phyloP scores from a whole-genome alignment of 1,140 invertebrate species.

The Artemia franciscana region DNA sequence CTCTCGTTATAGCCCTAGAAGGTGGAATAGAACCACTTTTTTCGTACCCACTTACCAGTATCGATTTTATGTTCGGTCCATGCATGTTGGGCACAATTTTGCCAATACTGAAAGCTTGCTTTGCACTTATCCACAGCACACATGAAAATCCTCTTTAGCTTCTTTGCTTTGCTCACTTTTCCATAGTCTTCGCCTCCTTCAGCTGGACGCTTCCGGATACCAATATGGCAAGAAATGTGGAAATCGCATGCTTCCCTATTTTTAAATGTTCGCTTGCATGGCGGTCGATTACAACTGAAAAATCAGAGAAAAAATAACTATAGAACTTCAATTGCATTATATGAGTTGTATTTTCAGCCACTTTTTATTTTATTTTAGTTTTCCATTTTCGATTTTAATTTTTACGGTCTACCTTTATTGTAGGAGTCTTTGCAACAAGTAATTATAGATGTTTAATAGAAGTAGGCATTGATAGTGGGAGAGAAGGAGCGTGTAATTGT shows the following conservation, averaged over 20 bases:
- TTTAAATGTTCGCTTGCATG: background rate
- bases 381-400: too few relatives aligned
- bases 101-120: background rate
- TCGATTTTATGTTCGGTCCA: background rate
- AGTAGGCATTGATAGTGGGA: too few relatives aligned
- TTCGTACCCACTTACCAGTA: too few relatives aligned
- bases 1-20: too few relatives aligned
- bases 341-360: too few relatives aligned
- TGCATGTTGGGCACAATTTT: background rate
- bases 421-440: too few relatives aligned
- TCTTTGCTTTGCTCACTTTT: background rate
- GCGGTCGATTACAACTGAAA: background rate
- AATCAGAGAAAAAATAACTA: background rate
- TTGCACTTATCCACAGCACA: background rate
- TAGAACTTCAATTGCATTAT: too few relatives aligned
- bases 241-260: background rate
- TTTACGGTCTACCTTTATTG: too few relatives aligned
- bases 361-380: too few relatives aligned
- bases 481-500: too few relatives aligned
- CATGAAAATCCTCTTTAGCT: background rate
- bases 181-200: background rate
- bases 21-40: too few relatives aligned
- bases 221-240: background rate
- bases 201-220: background rate
- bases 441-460: too few relatives aligned